These are phyloP conservation scores for Dermatemys mawii DNA, from an alignment of 2,113 vertebrate species.

Conservation along the genomic window DNA sequence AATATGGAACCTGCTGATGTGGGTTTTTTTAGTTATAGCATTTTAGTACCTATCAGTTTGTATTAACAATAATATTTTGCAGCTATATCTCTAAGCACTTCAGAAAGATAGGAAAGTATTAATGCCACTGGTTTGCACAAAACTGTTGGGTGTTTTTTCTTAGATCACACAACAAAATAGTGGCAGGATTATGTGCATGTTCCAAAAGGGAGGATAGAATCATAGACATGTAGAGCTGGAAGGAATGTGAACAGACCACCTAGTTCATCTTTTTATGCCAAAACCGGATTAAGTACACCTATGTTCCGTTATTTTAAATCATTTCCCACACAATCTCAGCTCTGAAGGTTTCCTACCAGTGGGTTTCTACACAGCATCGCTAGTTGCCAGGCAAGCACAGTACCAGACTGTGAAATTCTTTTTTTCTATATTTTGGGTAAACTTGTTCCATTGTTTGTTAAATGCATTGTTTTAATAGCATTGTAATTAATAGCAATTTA, in stretches of 20 bases:
- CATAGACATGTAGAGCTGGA: neutral
- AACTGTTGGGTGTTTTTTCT: neutral
- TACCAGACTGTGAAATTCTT: neutral
- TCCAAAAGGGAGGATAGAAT: neutral
- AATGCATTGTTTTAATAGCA: rapidly evolving
- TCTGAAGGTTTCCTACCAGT: neutral
- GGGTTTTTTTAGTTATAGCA: neutral
- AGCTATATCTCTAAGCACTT: neutral
- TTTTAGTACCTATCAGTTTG: rapidly evolving
- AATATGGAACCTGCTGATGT: neutral
- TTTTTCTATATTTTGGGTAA: neutral
- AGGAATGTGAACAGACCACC: neutral
- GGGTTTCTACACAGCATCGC: neutral
- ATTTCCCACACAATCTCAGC: neutral
- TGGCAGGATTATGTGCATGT: neutral
- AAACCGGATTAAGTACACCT: neutral
- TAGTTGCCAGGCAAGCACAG: neutral
- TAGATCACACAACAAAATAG: neutral
- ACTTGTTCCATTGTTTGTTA: neutral
- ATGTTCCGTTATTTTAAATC: neutral
- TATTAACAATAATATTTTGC: neutral
- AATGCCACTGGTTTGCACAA: neutral
- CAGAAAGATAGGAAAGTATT: neutral
- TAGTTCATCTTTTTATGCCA: neutral
- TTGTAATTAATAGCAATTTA: neutral